Evolutionary conservation across 2,888 invertebrate genomes (phyloP).

Genomic region (Tanypteryx hageni): DNA sequence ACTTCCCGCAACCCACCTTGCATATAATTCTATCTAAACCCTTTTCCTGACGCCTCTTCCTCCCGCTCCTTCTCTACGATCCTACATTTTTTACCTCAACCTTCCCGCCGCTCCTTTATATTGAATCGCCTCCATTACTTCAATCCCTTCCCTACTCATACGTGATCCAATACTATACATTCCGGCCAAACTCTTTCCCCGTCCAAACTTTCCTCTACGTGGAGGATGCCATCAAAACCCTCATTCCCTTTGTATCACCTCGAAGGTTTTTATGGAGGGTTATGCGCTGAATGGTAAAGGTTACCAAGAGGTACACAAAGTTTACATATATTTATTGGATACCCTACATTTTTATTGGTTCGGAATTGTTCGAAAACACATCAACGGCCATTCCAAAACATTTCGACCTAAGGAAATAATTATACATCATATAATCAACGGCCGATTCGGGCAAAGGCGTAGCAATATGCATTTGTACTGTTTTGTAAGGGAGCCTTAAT

Average conservation of each 20-base stretch:
- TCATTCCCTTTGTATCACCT: background rate
- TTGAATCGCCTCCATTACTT: background rate
- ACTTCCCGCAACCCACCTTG: background rate
- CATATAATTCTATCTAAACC: background rate
- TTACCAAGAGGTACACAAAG: too few relatives aligned
- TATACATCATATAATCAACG: too few relatives aligned
- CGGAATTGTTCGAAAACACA: too few relatives aligned
- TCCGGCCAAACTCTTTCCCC: background rate
- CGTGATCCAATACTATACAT: constrained; percentile 43
- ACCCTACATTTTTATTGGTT: too few relatives aligned
- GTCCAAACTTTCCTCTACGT: too few relatives aligned
- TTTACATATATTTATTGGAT: too few relatives aligned
- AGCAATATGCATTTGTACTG: too few relatives aligned
- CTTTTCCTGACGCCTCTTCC: background rate
- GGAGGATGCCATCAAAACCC: background rate
- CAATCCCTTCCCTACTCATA: background rate
- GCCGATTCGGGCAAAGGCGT: too few relatives aligned
- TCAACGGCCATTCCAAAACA: too few relatives aligned
- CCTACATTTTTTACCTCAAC: background rate
- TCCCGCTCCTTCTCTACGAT: background rate
- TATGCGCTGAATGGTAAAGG: too few relatives aligned
- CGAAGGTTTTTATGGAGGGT: background rate
- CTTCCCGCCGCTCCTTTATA: background rate
- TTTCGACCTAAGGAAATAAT: too few relatives aligned
- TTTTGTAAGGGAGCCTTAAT: too few relatives aligned